Evolutionary conservation across 2,113 vertebrate genomes (phyloP), one percentile per base, ranked within the genome.

Genomic region (Pachycephala philippinensis): DNA sequence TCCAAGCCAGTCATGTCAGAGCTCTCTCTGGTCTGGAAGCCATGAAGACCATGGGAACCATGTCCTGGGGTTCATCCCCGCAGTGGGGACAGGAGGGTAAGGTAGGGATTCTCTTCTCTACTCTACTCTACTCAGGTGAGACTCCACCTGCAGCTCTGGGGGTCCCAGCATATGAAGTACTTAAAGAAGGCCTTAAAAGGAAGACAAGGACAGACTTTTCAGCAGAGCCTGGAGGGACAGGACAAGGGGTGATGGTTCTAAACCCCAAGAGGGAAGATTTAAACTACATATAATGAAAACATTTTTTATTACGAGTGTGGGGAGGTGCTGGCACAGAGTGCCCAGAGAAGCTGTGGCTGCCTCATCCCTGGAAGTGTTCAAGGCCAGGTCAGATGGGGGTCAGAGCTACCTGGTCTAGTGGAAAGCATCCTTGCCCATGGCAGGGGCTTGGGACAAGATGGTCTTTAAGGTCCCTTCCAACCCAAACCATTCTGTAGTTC

Each of bases 31-130:
- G 16, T 24, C 68, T 60, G 59, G 44, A 84, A 64, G 35, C 20
- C 53, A 59, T 13, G 8, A 50, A 80, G 65, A 50, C 26, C 49
- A 40, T 0, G 6, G 9, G 10, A 83, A 65, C 22, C 2, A 1
- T 16, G 13, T 17, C 33, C 31, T 22, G 35, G 37, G 44, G 57
- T 22, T 80, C 59, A 37, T 28, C 6, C 19, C 40, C 52, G 2
- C 5, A 18, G 26, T 0, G 0, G 21, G 56, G 20, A 8, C 50
- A 79, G 47, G 6, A 61, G 20, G 10, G 13, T 2, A 1, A 72
- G 37, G 13, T 9, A 60, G 14, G 31, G 39, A 63, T 66, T 33
- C 66, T 84, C 37, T 83, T 1, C 26, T 33, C 37, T 0, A 2
- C 33, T 57, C 37, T 83, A 1, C 26, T 33, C 37, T 0, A 2